Percentiles rank a stretch among this genome's conserved stretches.
phyloP scores from a whole-genome alignment of 2,113 vertebrate genomes.

The Micronycteris hirsuta region DNA sequence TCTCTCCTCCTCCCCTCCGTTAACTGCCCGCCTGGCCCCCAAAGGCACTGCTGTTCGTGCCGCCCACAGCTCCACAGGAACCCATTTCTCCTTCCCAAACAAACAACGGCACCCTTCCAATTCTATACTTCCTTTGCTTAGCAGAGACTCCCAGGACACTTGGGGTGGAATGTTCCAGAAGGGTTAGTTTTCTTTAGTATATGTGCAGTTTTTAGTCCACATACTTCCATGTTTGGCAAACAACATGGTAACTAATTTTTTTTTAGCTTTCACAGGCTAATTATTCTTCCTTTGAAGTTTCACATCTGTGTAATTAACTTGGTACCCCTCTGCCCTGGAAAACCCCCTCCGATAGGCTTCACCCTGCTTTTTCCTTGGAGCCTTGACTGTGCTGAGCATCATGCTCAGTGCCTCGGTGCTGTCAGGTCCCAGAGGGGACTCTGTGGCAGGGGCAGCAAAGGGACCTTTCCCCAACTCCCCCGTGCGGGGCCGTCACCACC shows the following conservation, averaged over 20 bases:
- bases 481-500: too few species aligned
- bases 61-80: neutral
- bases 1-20: neutral
- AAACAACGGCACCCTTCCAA: neutral
- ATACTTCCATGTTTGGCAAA: constrained; percentile 36
- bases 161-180: neutral
- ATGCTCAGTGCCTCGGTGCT: too few species aligned
- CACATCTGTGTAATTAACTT: constrained; percentile 10
- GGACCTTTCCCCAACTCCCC: rapidly evolving
- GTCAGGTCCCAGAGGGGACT: neutral
- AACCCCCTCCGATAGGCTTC: neutral
- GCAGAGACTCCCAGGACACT: neutral
- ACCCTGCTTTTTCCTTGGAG: neutral
- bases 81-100: neutral
- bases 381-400: neutral
- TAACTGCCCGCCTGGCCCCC: neutral
- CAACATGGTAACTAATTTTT: neutral
- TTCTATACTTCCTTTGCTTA: neutral
- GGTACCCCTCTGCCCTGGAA: neutral
- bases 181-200: neutral
- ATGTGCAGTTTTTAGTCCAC: neutral
- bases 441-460: neutral
- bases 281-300: constrained; percentile 42
- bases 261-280: constrained; percentile 18
- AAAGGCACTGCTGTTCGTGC: neutral